Conservation (phyloP, 2,888 invertebrate genomes). For the Erebia palarica region DNA sequence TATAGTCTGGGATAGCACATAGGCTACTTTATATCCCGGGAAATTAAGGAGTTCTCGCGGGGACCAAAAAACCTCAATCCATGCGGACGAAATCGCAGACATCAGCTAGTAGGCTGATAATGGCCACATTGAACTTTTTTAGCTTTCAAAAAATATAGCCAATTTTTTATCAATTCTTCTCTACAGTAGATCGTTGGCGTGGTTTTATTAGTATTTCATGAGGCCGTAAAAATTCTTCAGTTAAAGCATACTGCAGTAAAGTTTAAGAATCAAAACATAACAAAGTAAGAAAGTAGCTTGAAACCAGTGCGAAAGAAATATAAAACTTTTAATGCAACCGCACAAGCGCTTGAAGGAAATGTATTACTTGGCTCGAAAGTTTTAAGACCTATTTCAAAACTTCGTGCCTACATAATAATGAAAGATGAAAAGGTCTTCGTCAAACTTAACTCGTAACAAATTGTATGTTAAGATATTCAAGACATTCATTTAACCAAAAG, state of each 20-base stretch:
- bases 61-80: too few relatives aligned
- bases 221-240: neutral
- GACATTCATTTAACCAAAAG: constrained; percentile 8
- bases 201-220: neutral
- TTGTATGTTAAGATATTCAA: constrained; percentile 16
- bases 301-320: constrained; percentile 19
- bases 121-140: too few relatives aligned
- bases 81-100: too few relatives aligned
- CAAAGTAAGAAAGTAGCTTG: constrained; percentile 17
- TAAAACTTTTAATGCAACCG: constrained; percentile 22
- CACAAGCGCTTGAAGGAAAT: constrained; percentile 20
- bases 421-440: constrained; percentile 23
- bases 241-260: neutral
- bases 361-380: constrained; percentile 24
- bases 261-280: constrained; percentile 13
- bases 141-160: too few relatives aligned
- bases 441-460: constrained; percentile 27
- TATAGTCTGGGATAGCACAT: too few relatives aligned
- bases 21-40: too few relatives aligned
- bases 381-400: constrained; percentile 35
- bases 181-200: neutral
- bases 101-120: too few relatives aligned
- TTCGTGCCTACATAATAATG: constrained; percentile 33
- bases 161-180: too few relatives aligned
- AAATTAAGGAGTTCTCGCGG: too few relatives aligned